A percentile compares a stretch with the other conserved stretches of the same genome.
phyloP scores from a whole-genome alignment of 2,888 invertebrate species.

The Amblyjoppa fuscipennis region DNA sequence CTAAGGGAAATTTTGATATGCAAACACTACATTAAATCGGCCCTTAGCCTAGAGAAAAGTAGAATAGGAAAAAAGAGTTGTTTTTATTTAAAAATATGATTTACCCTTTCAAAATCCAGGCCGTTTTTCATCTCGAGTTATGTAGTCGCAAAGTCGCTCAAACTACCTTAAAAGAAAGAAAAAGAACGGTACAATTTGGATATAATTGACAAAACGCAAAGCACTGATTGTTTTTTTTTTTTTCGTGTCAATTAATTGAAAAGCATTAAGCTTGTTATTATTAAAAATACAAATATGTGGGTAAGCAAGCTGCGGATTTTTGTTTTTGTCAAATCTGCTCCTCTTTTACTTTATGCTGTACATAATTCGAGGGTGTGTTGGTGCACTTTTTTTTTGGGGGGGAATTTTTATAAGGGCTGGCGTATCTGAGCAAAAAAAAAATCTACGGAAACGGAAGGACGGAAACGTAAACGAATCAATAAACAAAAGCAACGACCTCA shows the following conservation, averaged over 20 bases:
- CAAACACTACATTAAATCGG: not conserved
- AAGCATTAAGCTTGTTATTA: constrained; percentile 30
- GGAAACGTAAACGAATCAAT: constrained; percentile 68
- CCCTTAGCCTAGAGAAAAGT: constrained; percentile 4
- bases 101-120: constrained; percentile 66
- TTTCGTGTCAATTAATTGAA: not conserved
- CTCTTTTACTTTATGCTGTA: not conserved
- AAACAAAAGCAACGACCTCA: constrained; percentile 63
- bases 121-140: constrained; percentile 64
- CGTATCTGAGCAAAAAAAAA: constrained; percentile 25
- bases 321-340: not conserved
- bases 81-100: constrained; percentile 54
- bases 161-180: constrained; percentile 66
- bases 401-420: constrained; percentile 21
- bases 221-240: constrained; percentile 9
- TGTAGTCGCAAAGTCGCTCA: constrained; percentile 65
- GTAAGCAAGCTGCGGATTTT: constrained; percentile 5
- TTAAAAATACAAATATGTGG: constrained; percentile 18
- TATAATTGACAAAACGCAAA: constrained; percentile 36
- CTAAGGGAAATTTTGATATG: not conserved
- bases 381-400: constrained; percentile 4
- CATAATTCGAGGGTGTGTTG: not conserved
- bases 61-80: constrained; percentile 31
- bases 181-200: constrained; percentile 61
- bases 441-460: constrained; percentile 63